Conservation (phyloP, 2,797 vertebrate species). For the Periophthalmus magnuspinnatus region DNA sequence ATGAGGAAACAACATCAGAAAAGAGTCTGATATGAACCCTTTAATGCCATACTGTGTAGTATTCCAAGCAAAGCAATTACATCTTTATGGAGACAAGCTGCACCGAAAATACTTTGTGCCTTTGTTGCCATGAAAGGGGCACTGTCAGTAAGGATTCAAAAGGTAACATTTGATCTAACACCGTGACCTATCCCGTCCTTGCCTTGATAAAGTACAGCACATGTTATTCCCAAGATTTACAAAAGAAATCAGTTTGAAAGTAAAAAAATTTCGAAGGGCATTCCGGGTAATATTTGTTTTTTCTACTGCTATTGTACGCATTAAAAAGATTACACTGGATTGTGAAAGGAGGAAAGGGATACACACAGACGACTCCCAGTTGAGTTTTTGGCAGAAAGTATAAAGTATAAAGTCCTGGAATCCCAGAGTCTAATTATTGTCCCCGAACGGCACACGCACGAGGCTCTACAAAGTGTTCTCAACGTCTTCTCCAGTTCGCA, state of each 20-base stretch:
- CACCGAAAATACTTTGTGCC: too few species aligned
- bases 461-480: constrained; percentile 16
- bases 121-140: too few species aligned
- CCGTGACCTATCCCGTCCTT: not conserved
- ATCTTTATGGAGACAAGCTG: too few species aligned
- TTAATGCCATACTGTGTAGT: too few species aligned
- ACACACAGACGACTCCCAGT: constrained; percentile 33
- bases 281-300: constrained; percentile 6
- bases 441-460: constrained; percentile 30
- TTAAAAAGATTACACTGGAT: constrained; percentile 12
- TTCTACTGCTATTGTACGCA: constrained; percentile 10
- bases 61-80: too few species aligned
- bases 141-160: not conserved
- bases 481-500: constrained; percentile 23
- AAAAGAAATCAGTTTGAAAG: constrained; percentile 25
- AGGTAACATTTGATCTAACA: not conserved
- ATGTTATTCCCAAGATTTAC: not conserved
- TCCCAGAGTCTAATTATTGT: constrained; percentile 33
- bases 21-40: too few species aligned
- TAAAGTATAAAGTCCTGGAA: constrained; percentile 16
- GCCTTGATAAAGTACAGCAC: not conserved
- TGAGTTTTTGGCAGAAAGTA: too few species aligned
- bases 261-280: constrained; percentile 1
- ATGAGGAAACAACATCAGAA: too few species aligned
- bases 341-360: constrained; percentile 16